Conservation (phyloP, 2,797 vertebrate species). For the Sciurus vulgaris region DNA sequence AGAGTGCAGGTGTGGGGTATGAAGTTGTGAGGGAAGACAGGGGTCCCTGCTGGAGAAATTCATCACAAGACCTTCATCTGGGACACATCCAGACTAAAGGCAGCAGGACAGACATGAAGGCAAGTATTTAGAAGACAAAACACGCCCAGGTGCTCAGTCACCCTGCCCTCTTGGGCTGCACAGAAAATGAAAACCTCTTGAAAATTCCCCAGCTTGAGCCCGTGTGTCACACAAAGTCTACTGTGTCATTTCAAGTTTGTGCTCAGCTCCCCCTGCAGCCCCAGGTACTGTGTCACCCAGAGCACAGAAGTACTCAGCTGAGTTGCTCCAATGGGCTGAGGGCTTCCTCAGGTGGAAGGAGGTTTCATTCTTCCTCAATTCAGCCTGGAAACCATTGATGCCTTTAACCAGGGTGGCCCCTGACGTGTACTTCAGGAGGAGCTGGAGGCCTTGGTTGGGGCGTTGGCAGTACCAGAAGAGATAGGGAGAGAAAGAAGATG, state of each 20-base stretch:
- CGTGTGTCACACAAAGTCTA: not conserved
- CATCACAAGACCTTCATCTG: too few species aligned
- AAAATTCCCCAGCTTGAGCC: not conserved
- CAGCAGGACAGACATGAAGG: not conserved
- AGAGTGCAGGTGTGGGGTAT: too few species aligned
- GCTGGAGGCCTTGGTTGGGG: not conserved
- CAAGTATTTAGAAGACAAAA: not conserved
- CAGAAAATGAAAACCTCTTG: not conserved
- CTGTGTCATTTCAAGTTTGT: not conserved
- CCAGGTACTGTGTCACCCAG: not conserved
- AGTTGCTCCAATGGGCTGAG: not conserved
- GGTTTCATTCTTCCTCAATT: not conserved
- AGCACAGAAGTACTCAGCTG: constrained; percentile 38
- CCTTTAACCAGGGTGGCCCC: not conserved
- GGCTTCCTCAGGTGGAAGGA: constrained; percentile 54
- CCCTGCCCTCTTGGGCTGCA: not conserved
- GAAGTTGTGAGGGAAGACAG: too few species aligned
- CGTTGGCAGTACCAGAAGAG: constrained; percentile 45
- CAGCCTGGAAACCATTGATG: too few species aligned
- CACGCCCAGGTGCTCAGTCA: too few species aligned
- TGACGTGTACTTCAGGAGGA: not conserved
- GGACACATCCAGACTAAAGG: too few species aligned
- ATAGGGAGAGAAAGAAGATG: fast-evolving
- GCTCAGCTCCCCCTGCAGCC: not conserved
- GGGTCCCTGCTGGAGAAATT: not conserved